These are phyloP conservation scores for Onchidella celtica DNA, from an alignment of 2,888 invertebrate genomes.

Conservation along the genomic window DNA sequence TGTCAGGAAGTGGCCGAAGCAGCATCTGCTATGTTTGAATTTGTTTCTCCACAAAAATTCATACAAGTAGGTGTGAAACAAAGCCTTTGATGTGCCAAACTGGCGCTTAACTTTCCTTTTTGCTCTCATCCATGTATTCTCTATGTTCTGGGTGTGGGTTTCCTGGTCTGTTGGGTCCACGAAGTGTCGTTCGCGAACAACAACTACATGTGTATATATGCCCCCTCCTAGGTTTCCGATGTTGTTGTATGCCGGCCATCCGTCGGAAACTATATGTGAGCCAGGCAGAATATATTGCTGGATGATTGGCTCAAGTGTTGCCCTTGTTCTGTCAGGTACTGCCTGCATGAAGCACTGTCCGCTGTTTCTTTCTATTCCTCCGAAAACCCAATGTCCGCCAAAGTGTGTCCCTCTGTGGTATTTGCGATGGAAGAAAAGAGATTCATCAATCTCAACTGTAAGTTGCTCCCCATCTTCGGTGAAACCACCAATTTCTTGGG, in stretches of 20 bases:
- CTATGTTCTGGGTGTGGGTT: conserved; percentile 20
- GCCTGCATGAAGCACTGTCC: conserved; percentile 23
- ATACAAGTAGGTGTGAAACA: conserved; percentile 4
- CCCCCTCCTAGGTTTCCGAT: not conserved
- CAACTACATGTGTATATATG: conserved; percentile 8
- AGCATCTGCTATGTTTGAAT: too few relatives aligned
- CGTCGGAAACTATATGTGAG: conserved; percentile 32
- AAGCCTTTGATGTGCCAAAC: conserved; percentile 20
- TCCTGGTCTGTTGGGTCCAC: not conserved
- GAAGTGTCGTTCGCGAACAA: conserved; percentile 18
- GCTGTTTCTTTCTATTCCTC: not conserved
- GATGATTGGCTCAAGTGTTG: conserved; percentile 1
- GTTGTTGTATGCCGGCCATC: conserved; percentile 1
- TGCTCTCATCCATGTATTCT: conserved; percentile 27
- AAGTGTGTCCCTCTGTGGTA: not conserved
- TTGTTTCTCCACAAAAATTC: conserved; percentile 7
- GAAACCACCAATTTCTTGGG: not conserved
- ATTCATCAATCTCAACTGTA: not conserved
- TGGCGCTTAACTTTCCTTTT: conserved; percentile 30
- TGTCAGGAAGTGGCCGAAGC: too few relatives aligned
- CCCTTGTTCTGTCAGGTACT: conserved; percentile 11
- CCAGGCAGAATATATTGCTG: conserved; percentile 16
- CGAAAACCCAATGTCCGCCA: conserved; percentile 44
- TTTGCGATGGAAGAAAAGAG: not conserved
- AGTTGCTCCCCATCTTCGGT: not conserved